A percentile compares a stretch with the other conserved stretches of the same genome.
Evolutionary conservation across 2,113 vertebrate species (phyloP).

Genomic region (Cinclus cinclus): DNA sequence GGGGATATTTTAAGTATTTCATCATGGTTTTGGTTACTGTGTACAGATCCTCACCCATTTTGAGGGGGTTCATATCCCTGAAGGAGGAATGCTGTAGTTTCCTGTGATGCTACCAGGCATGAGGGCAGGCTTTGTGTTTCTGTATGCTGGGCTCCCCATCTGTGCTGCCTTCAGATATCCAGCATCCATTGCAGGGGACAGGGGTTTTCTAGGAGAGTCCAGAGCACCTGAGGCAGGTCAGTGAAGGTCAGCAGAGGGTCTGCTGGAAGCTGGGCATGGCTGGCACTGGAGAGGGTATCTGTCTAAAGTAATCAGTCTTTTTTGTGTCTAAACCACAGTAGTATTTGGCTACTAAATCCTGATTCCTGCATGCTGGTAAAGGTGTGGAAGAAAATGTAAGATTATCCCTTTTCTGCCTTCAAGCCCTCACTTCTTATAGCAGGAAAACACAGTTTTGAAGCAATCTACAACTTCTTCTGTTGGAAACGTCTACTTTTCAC

Average conservation of each 20-base stretch:
- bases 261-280: background rate
- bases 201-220: background rate
- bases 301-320: background rate
- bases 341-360: background rate
- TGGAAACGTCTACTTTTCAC: background rate
- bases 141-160: background rate
- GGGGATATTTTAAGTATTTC: slow-evolving; percentile 15
- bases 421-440: background rate
- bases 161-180: background rate
- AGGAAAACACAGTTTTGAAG: background rate
- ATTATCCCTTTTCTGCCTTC: background rate
- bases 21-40: background rate
- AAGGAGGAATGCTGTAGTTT: background rate
- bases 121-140: background rate
- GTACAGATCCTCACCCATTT: background rate
- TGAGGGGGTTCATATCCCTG: background rate
- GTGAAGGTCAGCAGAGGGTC: background rate
- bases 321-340: background rate
- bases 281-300: background rate
- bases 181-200: background rate
- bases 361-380: background rate
- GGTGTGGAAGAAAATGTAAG: background rate
- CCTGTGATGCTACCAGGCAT: background rate
- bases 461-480: background rate
- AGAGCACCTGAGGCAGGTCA: background rate